Evolutionary conservation across 2,888 invertebrate genomes (phyloP).

Genomic region (Plebejus melissa): DNA sequence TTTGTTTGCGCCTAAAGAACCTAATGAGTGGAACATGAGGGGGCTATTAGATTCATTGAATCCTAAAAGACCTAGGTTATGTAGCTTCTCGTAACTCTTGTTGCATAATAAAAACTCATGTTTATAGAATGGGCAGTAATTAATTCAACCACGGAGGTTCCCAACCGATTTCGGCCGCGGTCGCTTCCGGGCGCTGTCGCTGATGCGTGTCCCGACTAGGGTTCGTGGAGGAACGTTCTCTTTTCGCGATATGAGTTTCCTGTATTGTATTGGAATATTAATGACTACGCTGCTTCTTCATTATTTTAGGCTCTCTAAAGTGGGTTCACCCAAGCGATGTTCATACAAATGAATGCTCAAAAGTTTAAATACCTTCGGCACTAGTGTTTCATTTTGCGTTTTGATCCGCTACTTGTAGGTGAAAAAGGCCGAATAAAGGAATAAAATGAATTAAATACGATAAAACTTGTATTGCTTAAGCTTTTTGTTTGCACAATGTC

Average conservation of each 20-base stretch:
- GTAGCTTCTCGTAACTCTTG: background rate
- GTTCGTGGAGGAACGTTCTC: background rate
- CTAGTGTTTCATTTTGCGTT: background rate
- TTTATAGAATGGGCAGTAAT: conserved; percentile 6
- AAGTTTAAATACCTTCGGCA: no score
- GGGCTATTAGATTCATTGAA: background rate
- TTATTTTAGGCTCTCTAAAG: background rate
- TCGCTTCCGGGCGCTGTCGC: background rate
- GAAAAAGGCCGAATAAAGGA: background rate
- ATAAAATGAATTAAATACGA: background rate
- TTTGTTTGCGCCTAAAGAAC: background rate
- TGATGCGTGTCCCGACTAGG: background rate
- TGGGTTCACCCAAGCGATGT: background rate
- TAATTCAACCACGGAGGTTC: background rate
- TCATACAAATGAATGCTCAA: background rate
- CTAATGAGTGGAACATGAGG: background rate
- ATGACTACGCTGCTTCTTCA: background rate
- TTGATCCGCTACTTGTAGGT: background rate
- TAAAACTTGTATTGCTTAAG: background rate
- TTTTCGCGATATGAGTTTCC: background rate
- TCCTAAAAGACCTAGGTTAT: background rate
- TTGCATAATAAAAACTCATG: background rate
- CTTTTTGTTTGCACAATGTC: background rate
- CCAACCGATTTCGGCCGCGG: background rate
- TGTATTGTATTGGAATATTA: background rate